Conservation (phyloP, 1,140 invertebrate species). For the Tigriopus japonicus region DNA sequence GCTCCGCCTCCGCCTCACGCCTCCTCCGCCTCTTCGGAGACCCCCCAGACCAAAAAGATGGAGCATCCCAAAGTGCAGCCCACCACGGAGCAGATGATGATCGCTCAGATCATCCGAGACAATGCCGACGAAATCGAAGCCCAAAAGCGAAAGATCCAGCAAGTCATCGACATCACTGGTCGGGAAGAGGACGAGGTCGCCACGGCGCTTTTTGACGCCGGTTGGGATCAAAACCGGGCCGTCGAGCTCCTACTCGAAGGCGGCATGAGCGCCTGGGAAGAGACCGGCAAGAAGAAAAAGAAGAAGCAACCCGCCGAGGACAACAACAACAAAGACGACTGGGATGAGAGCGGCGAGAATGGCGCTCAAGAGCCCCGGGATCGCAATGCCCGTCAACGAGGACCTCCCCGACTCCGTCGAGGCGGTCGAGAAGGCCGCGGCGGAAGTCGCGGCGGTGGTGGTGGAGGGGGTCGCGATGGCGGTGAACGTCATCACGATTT, state of each 20-base stretch:
- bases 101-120: slow-evolving; percentile 8
- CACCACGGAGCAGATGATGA: slow-evolving; percentile 12
- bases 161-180: slow-evolving; percentile 11
- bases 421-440: not conserved
- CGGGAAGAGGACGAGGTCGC: slow-evolving; percentile 11
- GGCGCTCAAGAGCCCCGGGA: not conserved
- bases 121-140: not conserved
- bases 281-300: slow-evolving; percentile 15
- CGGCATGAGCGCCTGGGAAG: slow-evolving; percentile 9
- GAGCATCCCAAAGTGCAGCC: not conserved
- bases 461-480: not conserved
- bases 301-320: slow-evolving; percentile 7
- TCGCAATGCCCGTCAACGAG: not conserved
- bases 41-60: slow-evolving; percentile 1
- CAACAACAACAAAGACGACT: not conserved
- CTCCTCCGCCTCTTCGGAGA: not conserved
- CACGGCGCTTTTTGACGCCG: slow-evolving; percentile 10
- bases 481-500: not conserved
- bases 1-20: too few species aligned
- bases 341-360: slow-evolving; percentile 1
- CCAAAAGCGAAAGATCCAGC: slow-evolving; percentile 5
- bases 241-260: slow-evolving; percentile 12
- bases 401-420: slow-evolving; percentile 2
- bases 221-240: slow-evolving; percentile 9
- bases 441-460: not conserved